Conservation (phyloP, 2,888 invertebrate genomes). For the Dryadula phaetusa region DNA sequence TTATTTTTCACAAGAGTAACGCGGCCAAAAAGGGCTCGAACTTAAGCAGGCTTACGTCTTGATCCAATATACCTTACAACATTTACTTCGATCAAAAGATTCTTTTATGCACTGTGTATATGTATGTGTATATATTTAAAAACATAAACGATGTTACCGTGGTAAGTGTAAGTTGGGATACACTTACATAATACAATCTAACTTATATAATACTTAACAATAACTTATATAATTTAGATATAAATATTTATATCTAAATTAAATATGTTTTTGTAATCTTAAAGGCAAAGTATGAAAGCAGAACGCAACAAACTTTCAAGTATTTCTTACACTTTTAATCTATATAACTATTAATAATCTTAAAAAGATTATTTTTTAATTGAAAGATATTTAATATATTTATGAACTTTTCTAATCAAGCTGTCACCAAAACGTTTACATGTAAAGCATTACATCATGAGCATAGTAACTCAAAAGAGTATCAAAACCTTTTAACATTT, state of each 20-base stretch:
- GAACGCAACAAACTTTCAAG: too few relatives aligned
- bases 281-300: too few relatives aligned
- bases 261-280: too few relatives aligned
- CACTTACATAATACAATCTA: too few relatives aligned
- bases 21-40: conserved; percentile 18
- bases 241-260: too few relatives aligned
- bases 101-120: neutral
- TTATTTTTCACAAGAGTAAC: conserved; percentile 30
- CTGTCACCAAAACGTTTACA: neutral
- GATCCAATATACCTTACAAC: conserved; percentile 34
- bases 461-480: conserved; percentile 27
- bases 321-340: too few relatives aligned
- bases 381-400: too few relatives aligned
- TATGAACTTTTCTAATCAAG: neutral
- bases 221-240: too few relatives aligned
- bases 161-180: too few relatives aligned
- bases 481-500: conserved; percentile 41
- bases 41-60: conserved; percentile 38
- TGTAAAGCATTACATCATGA: neutral
- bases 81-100: conserved; percentile 23
- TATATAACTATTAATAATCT: too few relatives aligned
- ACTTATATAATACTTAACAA: too few relatives aligned
- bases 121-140: neutral
- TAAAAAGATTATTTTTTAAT: too few relatives aligned
- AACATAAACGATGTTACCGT: neutral